Conservation (phyloP, 2,113 vertebrate species). For the Cairina moschata region DNA sequence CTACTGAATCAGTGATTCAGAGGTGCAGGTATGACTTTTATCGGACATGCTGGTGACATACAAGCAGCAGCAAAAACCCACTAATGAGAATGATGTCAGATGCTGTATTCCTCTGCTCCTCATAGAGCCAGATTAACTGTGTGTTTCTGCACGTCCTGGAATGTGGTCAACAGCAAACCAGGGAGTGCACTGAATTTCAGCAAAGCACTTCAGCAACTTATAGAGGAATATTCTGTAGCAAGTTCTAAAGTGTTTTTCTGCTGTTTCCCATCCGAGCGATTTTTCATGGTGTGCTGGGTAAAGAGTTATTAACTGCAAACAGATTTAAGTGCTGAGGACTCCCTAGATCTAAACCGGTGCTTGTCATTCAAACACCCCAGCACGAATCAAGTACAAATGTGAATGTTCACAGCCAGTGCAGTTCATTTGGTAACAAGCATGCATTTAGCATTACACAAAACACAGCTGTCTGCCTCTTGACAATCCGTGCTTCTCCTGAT, state of each 20-base stretch:
- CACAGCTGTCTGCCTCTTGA: background rate
- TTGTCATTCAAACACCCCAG: constrained; percentile 27
- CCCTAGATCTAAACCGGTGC: background rate
- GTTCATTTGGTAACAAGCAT: constrained; percentile 32
- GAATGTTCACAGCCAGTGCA: constrained; percentile 51
- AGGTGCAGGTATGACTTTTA: constrained; percentile 23
- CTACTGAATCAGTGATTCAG: background rate
- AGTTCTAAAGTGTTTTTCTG: constrained; percentile 45
- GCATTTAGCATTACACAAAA: constrained; percentile 57
- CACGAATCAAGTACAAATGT: constrained; percentile 50
- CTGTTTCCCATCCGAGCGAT: constrained; percentile 55
- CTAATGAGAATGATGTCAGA: constrained; percentile 23
- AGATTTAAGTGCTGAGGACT: constrained; percentile 53
- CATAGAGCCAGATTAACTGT: constrained; percentile 35
- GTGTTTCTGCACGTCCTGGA: constrained; percentile 43
- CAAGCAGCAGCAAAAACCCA: background rate
- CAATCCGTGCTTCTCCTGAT: constrained; percentile 24
- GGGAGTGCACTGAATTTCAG: background rate
- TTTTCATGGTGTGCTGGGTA: constrained; percentile 38
- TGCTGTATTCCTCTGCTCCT: background rate
- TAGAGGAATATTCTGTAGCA: constrained; percentile 43
- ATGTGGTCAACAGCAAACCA: constrained; percentile 11
- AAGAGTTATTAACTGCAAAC: constrained; percentile 67
- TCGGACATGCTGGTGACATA: constrained; percentile 2
- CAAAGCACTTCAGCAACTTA: constrained; percentile 35